Conservation (phyloP, 1,140 invertebrate genomes). For the Delia radicum region DNA sequence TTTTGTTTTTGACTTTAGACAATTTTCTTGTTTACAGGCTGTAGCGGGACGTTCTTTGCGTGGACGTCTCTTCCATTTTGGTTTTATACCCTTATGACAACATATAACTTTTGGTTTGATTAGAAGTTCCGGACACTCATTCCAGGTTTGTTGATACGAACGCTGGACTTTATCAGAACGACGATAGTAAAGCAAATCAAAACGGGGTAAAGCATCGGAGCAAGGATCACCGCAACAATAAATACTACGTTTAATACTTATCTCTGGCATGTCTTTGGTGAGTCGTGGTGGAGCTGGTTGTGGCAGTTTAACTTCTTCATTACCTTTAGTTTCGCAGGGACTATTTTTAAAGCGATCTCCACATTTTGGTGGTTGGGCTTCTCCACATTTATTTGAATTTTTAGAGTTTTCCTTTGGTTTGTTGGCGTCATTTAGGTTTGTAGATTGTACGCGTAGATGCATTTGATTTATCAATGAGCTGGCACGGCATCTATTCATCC, state of each 20-base stretch:
- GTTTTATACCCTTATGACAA: constrained; percentile 4
- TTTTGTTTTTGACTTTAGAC: not conserved
- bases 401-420: too few relatives aligned
- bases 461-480: too few relatives aligned
- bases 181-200: constrained; percentile 33
- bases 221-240: constrained; percentile 18
- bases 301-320: not conserved
- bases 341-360: not conserved
- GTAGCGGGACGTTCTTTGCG: not conserved
- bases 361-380: not conserved
- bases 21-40: not conserved
- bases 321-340: not conserved
- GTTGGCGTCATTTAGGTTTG: too few relatives aligned
- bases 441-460: too few relatives aligned
- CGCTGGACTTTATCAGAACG: constrained; percentile 27
- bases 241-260: constrained; percentile 12
- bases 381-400: not conserved
- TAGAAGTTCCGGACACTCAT: constrained; percentile 32
- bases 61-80: not conserved
- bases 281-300: not conserved
- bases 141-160: constrained; percentile 34
- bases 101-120: constrained; percentile 25
- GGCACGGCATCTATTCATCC: too few relatives aligned
- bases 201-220: constrained; percentile 30
- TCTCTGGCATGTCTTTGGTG: not conserved